These are phyloP conservation scores for Ceyx erithaca DNA, from an alignment of 2,797 vertebrate genomes.

Conservation along the genomic window DNA sequence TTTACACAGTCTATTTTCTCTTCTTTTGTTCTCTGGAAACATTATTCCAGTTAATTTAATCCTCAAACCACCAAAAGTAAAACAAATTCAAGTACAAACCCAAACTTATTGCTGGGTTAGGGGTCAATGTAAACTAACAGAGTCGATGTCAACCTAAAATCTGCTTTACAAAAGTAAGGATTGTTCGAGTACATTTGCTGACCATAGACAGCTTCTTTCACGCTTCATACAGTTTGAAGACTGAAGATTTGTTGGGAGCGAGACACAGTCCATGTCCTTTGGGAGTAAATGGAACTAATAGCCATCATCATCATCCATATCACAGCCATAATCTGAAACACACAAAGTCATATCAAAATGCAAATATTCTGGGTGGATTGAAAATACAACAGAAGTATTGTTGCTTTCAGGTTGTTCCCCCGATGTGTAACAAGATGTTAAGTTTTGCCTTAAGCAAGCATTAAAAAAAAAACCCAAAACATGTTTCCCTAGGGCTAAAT, in stretches of 20 bases:
- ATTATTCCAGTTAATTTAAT: constrained; percentile 12
- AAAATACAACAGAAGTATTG: neutral
- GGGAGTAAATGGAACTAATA: constrained; percentile 71
- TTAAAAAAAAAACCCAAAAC: accelerated
- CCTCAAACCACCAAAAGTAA: constrained; percentile 24
- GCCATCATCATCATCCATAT: constrained; percentile 87
- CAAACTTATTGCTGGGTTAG: constrained; percentile 44
- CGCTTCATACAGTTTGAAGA: constrained; percentile 11
- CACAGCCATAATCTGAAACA: constrained; percentile 89
- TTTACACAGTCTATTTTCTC: neutral
- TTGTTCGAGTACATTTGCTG: neutral
- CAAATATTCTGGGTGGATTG: neutral
- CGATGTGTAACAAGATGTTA: neutral
- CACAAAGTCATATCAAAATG: neutral
- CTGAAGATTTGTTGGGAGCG: neutral
- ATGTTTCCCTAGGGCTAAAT: neutral
- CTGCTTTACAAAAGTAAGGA: constrained; percentile 43
- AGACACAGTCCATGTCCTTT: neutral
- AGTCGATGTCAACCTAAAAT: constrained; percentile 26
- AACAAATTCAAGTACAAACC: constrained; percentile 58
- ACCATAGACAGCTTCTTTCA: constrained; percentile 53
- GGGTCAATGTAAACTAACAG: constrained; percentile 49
- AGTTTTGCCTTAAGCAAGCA: neutral
- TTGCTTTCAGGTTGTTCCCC: neutral
- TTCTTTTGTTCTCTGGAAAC: constrained; percentile 33